Evolutionary conservation across 2,113 vertebrate species (phyloP), one percentile per base, ranked within the genome.

Genomic region (Oncorhynchus nerka): DNA sequence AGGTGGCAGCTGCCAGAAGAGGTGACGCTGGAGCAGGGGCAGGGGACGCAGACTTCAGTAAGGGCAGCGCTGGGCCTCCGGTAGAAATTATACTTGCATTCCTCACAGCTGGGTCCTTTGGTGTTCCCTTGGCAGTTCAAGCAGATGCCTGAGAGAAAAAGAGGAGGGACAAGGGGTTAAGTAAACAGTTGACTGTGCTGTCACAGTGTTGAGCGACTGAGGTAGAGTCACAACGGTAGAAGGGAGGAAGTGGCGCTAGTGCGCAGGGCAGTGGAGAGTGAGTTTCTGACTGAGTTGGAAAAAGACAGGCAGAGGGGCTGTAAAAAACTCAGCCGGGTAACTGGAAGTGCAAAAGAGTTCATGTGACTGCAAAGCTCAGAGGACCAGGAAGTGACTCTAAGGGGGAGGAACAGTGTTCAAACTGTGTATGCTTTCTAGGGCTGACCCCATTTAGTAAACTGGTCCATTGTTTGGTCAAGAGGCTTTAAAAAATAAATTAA

Each of bases 1-100:
- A 94, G 85, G 39, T 30, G 84, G 80, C 95, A 96, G 85, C 74
- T 94, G 81, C 94, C 95, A 0, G 93, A 94, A 24, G 95, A 96
- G 6, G 91, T 93, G 81, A 94, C 92, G 0, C 68, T 93, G 87
- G 95, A 95, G 83, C 95, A 96, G 0, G 95, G 95, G 72, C 95
- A 96, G 55, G 28, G 94, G 34, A 82, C 74, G 81, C 95, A 96
- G 83, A 73, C 22, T 0, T 84, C 85, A 15, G 70, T 39, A 39
- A 76, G 74, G 0, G 62, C 51, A 30, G 67, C 22, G 39, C 84
- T 86, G 2, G 57, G 83, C 19, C 64, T 67, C 9, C 45, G 85
- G 80, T 94, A 96, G 89, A 94, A 95, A 28, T 89, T 91, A 12
- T 90, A 89, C 86, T 80, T 92, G 88, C 95, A 96, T 71, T 90